Base-by-base conservation (phyloP, 1,140 invertebrate species). In the Chironomus tepperi region DNA sequence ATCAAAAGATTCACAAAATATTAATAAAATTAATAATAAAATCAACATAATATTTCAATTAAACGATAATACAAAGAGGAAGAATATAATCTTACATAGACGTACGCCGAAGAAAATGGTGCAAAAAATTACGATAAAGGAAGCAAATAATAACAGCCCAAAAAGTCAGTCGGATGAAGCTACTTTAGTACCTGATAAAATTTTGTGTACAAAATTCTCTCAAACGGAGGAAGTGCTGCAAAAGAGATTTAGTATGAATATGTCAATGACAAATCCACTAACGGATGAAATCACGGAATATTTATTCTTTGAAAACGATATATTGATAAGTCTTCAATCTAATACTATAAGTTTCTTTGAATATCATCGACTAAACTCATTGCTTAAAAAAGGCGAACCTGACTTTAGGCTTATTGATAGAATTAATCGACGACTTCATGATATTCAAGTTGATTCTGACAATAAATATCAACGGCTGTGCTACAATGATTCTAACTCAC, bases 391-490 rank as follows among this genome's bases (percentile, higher is more conserved):
- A 21, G 65, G 65, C 12, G 16, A 21, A 70, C n/a, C 16, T 10
- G 65, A 70, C 10, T 70, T 70, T 70, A n/a, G 18, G 18, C 19
- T 70, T 9, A 70, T 70, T 70, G 65, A 70, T 70, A 18, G 65
- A 18, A 70, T 70, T 21, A 10, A 9, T 8, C 16, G 65, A 10
- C 65, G 65, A 18, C 3, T 19, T 1, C 65, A 70, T 12, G 65
- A 70, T 70, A 70, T 21, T 18, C 65, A 70, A 70, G 65, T 70
- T 70, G 65, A 70, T 70, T 7, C 6, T 19, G 65, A 21, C 7
- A 70, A 70, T 70, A 70, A 70, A 70, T 70, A 18, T 70, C 65
- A 70, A 21, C 65, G 65, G 16, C 16, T 70, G 16, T 70, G 65
- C 65, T 70, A 70, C 19, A 70, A 70, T 70, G 65, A 70, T 19